phyloP scores from a whole-genome alignment of 2,888 invertebrate genomes.

The Diachrysia chrysitis region DNA sequence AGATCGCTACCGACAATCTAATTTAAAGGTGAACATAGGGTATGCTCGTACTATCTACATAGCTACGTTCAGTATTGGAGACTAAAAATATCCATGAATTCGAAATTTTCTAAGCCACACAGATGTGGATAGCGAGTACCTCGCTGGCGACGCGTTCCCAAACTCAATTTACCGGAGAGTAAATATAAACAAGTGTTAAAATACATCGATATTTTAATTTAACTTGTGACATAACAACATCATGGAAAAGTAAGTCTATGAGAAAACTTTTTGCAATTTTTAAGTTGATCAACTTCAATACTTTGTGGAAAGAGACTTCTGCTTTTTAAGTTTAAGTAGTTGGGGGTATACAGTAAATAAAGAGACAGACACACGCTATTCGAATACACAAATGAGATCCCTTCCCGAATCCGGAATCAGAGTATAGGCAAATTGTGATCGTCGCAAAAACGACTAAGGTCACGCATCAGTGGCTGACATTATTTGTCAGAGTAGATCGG shows the following conservation, averaged over 20 bases:
- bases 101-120: conserved; percentile 36
- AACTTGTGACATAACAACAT: conserved; percentile 62
- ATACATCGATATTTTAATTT: conserved; percentile 60
- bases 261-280: conserved; percentile 61
- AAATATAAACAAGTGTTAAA: conserved; percentile 53
- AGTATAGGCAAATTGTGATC: conserved; percentile 81
- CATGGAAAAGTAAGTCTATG: conserved; percentile 61
- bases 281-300: conserved; percentile 60
- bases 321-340: conserved; percentile 69
- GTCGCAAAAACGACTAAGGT: conserved; percentile 81
- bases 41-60: conserved; percentile 24
- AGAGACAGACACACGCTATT: conserved; percentile 70
- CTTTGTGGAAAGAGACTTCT: conserved; percentile 61
- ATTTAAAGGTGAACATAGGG: conserved; percentile 68
- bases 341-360: conserved; percentile 70
- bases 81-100: conserved; percentile 48
- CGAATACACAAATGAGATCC: conserved; percentile 74
- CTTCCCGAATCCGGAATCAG: conserved; percentile 68
- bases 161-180: conserved; percentile 45
- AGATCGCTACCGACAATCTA: conserved; percentile 68
- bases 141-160: conserved; percentile 11
- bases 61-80: conserved; percentile 29
- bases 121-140: conserved; percentile 14
- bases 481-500: conserved; percentile 87
- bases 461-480: conserved; percentile 84